Conservation (phyloP, 2,888 invertebrate species). For the Rhamphomyia laevipes region DNA sequence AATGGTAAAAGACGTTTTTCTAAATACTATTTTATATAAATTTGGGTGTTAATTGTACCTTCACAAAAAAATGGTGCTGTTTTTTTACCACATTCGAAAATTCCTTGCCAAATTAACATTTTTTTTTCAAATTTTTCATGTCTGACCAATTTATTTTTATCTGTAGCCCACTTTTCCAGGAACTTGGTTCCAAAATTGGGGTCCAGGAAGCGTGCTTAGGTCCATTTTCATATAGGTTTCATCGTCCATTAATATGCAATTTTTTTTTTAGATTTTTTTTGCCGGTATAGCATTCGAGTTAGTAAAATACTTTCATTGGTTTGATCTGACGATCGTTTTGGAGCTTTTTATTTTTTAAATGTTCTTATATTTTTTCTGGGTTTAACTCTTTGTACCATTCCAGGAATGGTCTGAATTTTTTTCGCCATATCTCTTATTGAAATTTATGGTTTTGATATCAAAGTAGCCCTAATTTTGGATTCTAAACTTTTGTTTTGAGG, state of each 20-base stretch:
- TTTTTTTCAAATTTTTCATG: not conserved
- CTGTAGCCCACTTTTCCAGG: not conserved
- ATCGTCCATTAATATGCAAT: not conserved
- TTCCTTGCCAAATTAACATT: not conserved
- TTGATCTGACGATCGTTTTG: not conserved
- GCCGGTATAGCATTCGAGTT: not conserved
- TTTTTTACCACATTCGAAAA: not conserved
- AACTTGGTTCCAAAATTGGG: not conserved
- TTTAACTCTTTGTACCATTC: not conserved
- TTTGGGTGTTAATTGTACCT: not conserved
- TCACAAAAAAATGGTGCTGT: not conserved
- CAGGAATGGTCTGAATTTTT: not conserved
- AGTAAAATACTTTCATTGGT: not conserved
- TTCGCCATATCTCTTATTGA: not conserved
- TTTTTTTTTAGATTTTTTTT: not conserved
- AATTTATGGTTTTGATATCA: not conserved
- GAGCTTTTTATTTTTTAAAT: not conserved
- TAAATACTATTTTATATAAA: not conserved
- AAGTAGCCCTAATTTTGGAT: too few species aligned
- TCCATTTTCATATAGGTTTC: not conserved
- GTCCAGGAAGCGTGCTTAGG: not conserved
- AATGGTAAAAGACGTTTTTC: not conserved
- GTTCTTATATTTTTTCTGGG: not conserved
- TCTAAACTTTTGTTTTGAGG: too few species aligned
- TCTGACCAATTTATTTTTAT: not conserved